These are phyloP conservation scores for Tryphoninae sp. DNA, from an alignment of 2,888 invertebrate species.

Conservation along the genomic window DNA sequence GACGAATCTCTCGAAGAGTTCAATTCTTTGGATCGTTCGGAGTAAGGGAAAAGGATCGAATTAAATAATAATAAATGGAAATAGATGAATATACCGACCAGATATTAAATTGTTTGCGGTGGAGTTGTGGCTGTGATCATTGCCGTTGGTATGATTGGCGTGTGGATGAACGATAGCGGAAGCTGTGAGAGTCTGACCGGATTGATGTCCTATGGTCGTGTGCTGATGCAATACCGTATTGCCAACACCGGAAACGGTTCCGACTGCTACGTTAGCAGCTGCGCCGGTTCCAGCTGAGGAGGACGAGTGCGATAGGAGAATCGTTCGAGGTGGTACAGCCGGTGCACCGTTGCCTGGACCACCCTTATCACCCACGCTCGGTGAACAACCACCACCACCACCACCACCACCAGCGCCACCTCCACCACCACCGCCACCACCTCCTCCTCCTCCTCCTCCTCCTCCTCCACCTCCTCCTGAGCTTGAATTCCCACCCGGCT, in stretches of 20 bases:
- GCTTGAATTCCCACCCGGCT: constrained; percentile 79
- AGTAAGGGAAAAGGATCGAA: not conserved
- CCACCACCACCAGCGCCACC: constrained; percentile 66
- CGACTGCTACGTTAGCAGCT: constrained; percentile 59
- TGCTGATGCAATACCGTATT: constrained; percentile 64
- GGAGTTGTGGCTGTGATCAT: constrained; percentile 74
- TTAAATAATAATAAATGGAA: constrained; percentile 3
- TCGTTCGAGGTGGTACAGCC: constrained; percentile 79
- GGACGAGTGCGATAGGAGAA: constrained; percentile 69
- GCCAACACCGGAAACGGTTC: constrained; percentile 36
- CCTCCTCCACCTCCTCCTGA: constrained; percentile 65
- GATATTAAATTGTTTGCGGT: constrained; percentile 77
- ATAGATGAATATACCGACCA: constrained; percentile 71
- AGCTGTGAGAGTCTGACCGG: constrained; percentile 78
- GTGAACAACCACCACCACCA: constrained; percentile 38
- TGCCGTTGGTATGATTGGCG: constrained; percentile 76
- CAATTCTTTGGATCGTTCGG: not conserved
- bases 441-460: constrained; percentile 67
- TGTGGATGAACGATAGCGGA: constrained; percentile 79
- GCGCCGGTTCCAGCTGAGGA: constrained; percentile 65
- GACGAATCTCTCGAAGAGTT: not conserved
- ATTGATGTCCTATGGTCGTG: constrained; percentile 74
- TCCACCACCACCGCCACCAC: constrained; percentile 72
- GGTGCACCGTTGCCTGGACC: constrained; percentile 73
- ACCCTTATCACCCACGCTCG: constrained; percentile 61